phyloP scores from a whole-genome alignment of 1,140 invertebrate species.

The Acarapis woodi region DNA sequence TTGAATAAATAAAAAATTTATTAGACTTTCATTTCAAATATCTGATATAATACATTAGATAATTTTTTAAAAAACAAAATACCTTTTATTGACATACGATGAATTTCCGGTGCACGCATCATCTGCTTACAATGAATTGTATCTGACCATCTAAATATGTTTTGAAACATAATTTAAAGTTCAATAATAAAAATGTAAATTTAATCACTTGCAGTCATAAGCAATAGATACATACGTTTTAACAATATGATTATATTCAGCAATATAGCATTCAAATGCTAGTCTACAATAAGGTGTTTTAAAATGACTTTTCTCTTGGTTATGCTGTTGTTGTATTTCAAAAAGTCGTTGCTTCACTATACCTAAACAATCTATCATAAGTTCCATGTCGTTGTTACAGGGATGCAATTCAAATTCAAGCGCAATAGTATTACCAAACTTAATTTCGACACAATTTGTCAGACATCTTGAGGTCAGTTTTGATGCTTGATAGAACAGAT shows the following conservation, averaged over 20 bases:
- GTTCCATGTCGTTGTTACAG: constrained; percentile 46
- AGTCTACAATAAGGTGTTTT: constrained; percentile 30
- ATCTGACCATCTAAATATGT: too few species aligned
- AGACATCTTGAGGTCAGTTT: constrained; percentile 34
- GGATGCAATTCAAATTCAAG: constrained; percentile 70
- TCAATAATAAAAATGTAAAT: too few species aligned
- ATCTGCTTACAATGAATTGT: constrained; percentile 86
- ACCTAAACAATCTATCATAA: constrained; percentile 26
- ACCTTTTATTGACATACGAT: constrained; percentile 64
- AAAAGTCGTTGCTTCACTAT: constrained; percentile 60
- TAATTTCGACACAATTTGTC: constrained; percentile 74
- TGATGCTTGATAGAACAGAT: constrained; percentile 59
- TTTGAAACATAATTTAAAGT: too few species aligned
- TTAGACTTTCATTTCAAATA: too few species aligned
- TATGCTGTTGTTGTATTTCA: constrained; percentile 27
- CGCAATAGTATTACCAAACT: constrained; percentile 58
- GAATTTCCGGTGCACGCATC: constrained; percentile 73
- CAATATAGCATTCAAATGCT: constrained; percentile 26
- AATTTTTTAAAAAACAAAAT: too few species aligned
- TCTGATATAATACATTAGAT: too few species aligned
- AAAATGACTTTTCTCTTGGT: background rate
- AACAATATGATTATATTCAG: constrained; percentile 41
- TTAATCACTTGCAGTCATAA: too few species aligned
- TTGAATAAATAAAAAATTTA: too few species aligned
- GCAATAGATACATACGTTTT: too few species aligned